Conservation (phyloP, 2,888 invertebrate species). For the Hartigia nigra region DNA sequence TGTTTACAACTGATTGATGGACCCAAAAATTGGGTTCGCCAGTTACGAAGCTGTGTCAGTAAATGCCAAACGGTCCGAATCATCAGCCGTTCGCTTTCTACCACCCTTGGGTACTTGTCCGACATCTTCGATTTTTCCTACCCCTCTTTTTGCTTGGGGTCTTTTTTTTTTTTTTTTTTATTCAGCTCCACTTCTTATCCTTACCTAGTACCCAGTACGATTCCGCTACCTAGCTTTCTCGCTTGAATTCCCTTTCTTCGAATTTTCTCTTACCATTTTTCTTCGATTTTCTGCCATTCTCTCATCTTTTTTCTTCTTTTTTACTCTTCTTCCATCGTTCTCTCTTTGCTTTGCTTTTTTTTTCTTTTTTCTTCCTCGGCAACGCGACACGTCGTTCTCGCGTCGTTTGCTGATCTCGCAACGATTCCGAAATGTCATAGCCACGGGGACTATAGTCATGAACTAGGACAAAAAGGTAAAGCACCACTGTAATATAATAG, state of each 20-base stretch:
- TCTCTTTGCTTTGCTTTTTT: background rate
- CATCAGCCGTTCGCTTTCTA: background rate
- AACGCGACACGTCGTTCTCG: background rate
- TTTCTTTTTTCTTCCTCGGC: background rate
- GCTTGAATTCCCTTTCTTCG: background rate
- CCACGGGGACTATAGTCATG: background rate
- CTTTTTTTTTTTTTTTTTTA: background rate
- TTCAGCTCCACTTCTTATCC: background rate
- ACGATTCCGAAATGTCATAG: background rate
- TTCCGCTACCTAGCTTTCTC: background rate
- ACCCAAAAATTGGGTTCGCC: background rate
- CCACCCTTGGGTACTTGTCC: background rate
- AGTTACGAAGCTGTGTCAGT: background rate
- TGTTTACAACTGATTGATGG: background rate
- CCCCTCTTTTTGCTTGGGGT: background rate
- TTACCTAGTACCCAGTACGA: background rate
- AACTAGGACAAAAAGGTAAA: background rate
- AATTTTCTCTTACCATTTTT: background rate
- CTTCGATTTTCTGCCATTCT: background rate
- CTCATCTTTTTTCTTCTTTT: background rate
- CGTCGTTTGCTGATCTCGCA: background rate
- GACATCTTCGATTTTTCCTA: background rate
- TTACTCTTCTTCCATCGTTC: background rate
- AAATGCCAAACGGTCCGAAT: background rate
- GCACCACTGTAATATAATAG: background rate